Evolutionary conservation across 2,113 vertebrate species (phyloP).

Genomic region (Asarcornis scutulata): DNA sequence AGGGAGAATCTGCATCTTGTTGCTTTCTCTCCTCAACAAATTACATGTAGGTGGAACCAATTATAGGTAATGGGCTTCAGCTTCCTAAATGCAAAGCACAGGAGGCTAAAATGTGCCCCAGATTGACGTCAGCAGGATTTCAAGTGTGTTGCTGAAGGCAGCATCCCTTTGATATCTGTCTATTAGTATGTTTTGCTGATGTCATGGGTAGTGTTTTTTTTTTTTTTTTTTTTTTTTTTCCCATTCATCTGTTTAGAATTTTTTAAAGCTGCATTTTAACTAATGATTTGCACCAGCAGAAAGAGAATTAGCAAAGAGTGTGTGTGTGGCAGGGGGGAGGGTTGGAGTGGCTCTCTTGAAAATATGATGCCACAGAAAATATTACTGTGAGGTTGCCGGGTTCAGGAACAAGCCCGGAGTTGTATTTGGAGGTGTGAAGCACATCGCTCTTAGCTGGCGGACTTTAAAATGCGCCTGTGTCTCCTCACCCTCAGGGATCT

Average conservation of each 20-base stretch:
- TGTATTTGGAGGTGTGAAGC: background rate
- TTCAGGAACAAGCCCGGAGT: background rate
- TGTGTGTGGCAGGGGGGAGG: background rate
- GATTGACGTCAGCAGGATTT: constrained; percentile 52
- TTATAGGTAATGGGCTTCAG: constrained; percentile 54
- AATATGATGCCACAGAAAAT: background rate
- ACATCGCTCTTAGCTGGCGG: background rate
- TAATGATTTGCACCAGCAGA: constrained; percentile 2
- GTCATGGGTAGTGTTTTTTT: background rate
- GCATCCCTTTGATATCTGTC: constrained; percentile 18
- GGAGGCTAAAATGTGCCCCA: constrained; percentile 45
- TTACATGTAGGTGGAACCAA: constrained; percentile 63
- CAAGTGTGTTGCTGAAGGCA: constrained; percentile 27
- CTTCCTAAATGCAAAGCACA: constrained; percentile 56
- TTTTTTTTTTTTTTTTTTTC: background rate
- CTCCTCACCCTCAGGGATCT: background rate
- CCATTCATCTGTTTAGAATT: background rate
- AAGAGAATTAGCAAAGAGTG: background rate
- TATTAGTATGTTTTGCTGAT: constrained; percentile 36
- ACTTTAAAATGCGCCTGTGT: background rate
- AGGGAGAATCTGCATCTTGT: constrained; percentile 43
- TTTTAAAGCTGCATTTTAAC: constrained; percentile 7
- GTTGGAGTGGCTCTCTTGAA: background rate
- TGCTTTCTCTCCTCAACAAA: constrained; percentile 49
- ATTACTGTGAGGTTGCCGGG: background rate